phyloP scores from a whole-genome alignment of 1,140 invertebrate genomes.

The Hylaeus volcanicus region DNA sequence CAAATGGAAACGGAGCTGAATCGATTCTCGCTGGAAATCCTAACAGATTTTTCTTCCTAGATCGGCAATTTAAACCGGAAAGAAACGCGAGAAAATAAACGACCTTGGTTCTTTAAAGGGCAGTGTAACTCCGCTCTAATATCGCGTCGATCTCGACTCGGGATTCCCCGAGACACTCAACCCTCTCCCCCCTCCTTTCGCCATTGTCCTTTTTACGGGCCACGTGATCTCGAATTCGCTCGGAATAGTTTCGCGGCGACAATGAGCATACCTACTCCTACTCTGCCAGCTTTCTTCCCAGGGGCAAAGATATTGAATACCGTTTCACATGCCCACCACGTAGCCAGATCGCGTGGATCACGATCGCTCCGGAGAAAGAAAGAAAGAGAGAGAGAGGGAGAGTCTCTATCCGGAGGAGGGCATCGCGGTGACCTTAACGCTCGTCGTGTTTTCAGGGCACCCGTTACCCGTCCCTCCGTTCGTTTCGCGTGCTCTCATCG shows the following conservation, averaged over 20 bases:
- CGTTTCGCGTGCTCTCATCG: slow-evolving; percentile 23
- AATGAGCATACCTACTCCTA: slow-evolving; percentile 70
- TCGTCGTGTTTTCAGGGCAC: slow-evolving; percentile 49
- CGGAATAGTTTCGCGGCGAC: slow-evolving; percentile 74
- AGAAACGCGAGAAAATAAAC: too few species aligned
- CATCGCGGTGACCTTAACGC: slow-evolving; percentile 67
- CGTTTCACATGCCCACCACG: slow-evolving; percentile 78
- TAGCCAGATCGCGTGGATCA: slow-evolving; percentile 66
- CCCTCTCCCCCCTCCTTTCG: too few species aligned
- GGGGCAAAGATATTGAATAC: slow-evolving; percentile 76
- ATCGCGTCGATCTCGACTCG: slow-evolving; percentile 14
- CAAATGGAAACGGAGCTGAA: too few species aligned
- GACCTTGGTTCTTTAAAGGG: not conserved
- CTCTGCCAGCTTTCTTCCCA: slow-evolving; percentile 23
- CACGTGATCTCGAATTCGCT: slow-evolving; percentile 71
- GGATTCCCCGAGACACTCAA: slow-evolving; percentile 13
- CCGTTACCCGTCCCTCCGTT: slow-evolving; percentile 17
- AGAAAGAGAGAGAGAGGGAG: not conserved
- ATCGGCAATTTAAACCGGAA: too few species aligned
- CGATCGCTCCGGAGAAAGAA: slow-evolving; percentile 13
- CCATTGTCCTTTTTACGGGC: slow-evolving; percentile 60
- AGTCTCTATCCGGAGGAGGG: slow-evolving; percentile 11
- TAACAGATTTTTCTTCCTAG: too few species aligned
- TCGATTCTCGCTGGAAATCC: too few species aligned
- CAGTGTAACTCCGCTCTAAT: slow-evolving; percentile 29